Conservation (phyloP, 2,113 vertebrate species). For the Hassar affinis region DNA sequence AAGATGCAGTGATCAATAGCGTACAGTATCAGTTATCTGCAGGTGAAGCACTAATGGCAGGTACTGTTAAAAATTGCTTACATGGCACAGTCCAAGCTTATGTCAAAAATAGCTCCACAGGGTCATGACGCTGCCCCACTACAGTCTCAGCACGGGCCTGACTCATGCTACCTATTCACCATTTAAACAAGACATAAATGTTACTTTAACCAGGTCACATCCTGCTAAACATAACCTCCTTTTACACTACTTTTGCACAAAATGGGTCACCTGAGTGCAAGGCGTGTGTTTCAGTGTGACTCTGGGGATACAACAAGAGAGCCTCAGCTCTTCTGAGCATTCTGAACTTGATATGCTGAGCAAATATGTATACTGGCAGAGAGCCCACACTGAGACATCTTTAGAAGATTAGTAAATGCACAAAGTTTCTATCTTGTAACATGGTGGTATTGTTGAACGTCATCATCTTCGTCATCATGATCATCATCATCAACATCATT, state of each 20-base stretch:
- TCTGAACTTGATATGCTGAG: neutral
- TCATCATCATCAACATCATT: neutral
- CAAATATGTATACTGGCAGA: neutral
- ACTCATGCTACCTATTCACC: slow-evolving; percentile 6
- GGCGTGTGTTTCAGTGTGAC: neutral
- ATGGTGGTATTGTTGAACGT: neutral
- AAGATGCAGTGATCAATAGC: slow-evolving; percentile 55
- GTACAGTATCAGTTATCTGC: slow-evolving; percentile 58
- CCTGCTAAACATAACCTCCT: slow-evolving; percentile 58
- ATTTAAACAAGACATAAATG: slow-evolving; percentile 22
- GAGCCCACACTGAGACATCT: neutral
- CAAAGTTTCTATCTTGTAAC: neutral
- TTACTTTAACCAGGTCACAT: slow-evolving; percentile 62
- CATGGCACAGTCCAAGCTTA: slow-evolving; percentile 49
- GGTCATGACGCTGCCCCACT: slow-evolving; percentile 56
- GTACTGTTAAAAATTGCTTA: slow-evolving; percentile 50
- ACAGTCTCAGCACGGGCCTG: slow-evolving; percentile 25
- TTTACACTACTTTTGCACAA: slow-evolving; percentile 11
- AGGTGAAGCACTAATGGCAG: slow-evolving; percentile 50
- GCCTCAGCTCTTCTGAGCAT: neutral
- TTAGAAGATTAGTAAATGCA: slow-evolving; percentile 20
- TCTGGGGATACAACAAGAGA: neutral
- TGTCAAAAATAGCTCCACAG: slow-evolving; percentile 63
- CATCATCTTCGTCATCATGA: neutral
- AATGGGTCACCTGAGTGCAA: neutral